phyloP scores from a whole-genome alignment of 2,797 vertebrate genomes.

The Oryzias sinensis region DNA sequence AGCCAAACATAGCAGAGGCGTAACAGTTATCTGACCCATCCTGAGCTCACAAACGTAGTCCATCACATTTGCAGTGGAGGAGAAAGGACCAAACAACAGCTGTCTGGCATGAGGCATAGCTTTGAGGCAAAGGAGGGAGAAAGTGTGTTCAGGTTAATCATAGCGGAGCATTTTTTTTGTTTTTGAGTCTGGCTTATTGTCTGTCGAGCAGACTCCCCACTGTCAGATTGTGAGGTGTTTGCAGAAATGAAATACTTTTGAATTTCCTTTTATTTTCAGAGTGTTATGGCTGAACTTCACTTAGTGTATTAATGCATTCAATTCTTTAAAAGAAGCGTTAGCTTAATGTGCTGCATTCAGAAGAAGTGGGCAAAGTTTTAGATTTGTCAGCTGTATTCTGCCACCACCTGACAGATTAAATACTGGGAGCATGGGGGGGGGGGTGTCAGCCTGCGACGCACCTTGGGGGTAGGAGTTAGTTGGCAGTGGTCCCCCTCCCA shows the following conservation, averaged over 20 bases:
- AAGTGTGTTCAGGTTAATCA: background rate
- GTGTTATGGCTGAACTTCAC: too few species aligned
- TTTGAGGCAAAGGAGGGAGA: constrained; percentile 16
- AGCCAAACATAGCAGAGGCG: constrained; percentile 55
- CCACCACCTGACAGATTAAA: too few species aligned
- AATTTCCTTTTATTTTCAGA: background rate
- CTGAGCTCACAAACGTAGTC: constrained; percentile 45
- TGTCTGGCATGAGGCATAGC: constrained; percentile 43
- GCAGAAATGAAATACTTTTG: background rate
- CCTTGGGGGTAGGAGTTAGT: too few species aligned
- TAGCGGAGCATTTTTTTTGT: background rate
- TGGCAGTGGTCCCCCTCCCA: too few species aligned
- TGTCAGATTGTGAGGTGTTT: background rate
- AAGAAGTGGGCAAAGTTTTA: too few species aligned
- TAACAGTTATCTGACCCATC: constrained; percentile 47
- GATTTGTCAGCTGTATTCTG: too few species aligned
- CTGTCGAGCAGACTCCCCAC: background rate
- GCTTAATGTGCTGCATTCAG: too few species aligned
- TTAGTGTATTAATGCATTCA: too few species aligned
- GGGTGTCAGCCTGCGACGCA: too few species aligned
- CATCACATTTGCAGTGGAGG: constrained; percentile 39
- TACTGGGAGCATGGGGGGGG: too few species aligned
- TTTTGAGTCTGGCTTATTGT: background rate
- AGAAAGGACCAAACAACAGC: constrained; percentile 50
- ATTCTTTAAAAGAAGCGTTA: too few species aligned